phyloP scores from a whole-genome alignment of 2,113 vertebrate species.

The Ictalurus punctatus region DNA sequence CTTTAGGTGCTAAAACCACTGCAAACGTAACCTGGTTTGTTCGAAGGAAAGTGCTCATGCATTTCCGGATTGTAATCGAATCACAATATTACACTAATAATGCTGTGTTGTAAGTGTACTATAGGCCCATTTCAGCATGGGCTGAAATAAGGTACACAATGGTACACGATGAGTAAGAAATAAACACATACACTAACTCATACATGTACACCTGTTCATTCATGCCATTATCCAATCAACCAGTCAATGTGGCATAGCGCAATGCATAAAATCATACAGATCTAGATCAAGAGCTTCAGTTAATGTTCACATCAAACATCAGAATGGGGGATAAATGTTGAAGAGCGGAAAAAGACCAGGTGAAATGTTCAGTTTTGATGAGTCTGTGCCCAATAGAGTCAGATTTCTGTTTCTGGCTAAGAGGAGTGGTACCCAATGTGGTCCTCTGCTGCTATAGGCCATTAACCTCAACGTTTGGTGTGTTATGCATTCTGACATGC shows the following conservation, averaged over 20 bases:
- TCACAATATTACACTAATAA: neutral
- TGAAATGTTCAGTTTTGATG: neutral
- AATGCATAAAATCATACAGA: neutral
- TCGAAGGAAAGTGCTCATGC: neutral
- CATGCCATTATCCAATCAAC: neutral
- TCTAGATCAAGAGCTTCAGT: neutral
- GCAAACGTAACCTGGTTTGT: neutral
- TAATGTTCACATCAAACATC: neutral
- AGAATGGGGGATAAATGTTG: neutral
- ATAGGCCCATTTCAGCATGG: neutral
- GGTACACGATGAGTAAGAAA: neutral
- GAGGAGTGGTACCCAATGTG: neutral
- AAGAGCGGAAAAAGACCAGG: neutral
- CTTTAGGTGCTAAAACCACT: neutral
- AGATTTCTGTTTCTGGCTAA: neutral
- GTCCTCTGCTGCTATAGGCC: neutral
- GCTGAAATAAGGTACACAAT: neutral
- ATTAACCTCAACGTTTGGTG: neutral
- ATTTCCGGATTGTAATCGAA: neutral
- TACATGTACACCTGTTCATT: neutral
- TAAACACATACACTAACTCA: neutral
- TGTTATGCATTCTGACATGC: neutral
- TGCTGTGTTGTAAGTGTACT: neutral
- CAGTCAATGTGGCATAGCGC: neutral
- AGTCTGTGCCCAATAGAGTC: neutral